A percentile compares a stretch with the other conserved stretches of the same genome.
phyloP scores from a whole-genome alignment of 2,797 vertebrate genomes.

The Rachycentron canadum region DNA sequence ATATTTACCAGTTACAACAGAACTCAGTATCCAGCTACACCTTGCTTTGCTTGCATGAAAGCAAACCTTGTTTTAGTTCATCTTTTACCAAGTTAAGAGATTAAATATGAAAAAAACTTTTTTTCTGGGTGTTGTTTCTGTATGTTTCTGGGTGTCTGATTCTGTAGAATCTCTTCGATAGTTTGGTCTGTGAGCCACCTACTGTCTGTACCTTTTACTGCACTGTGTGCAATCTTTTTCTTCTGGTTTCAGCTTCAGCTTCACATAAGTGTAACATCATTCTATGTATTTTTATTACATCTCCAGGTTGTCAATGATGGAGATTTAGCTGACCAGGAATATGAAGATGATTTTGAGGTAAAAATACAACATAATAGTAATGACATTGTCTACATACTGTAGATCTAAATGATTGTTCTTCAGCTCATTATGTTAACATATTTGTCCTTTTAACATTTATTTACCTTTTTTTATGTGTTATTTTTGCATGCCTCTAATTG shows the following conservation, averaged over 20 bases:
- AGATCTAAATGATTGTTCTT: background rate
- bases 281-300: background rate
- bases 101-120: background rate
- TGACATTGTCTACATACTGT: background rate
- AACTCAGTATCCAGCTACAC: background rate
- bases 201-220: constrained; percentile 2
- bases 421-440: background rate
- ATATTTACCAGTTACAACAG: background rate
- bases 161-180: background rate
- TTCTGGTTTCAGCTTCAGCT: background rate
- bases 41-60: constrained; percentile 23
- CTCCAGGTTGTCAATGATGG: constrained; percentile 80
- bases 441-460: constrained; percentile 14
- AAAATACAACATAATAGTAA: constrained; percentile 2
- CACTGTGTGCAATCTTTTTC: background rate
- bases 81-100: background rate
- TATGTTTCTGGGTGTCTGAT: no score
- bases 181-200: background rate
- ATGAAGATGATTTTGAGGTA: constrained; percentile 98
- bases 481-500: constrained; percentile 73
- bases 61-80: constrained; percentile 1
- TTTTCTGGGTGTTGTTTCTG: background rate
- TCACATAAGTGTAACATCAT: background rate
- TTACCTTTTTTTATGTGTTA: constrained; percentile 21
- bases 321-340: constrained; percentile 66